Evolutionary conservation across 2,797 vertebrate species (phyloP).

Genomic region (Hippocampus kuda): DNA sequence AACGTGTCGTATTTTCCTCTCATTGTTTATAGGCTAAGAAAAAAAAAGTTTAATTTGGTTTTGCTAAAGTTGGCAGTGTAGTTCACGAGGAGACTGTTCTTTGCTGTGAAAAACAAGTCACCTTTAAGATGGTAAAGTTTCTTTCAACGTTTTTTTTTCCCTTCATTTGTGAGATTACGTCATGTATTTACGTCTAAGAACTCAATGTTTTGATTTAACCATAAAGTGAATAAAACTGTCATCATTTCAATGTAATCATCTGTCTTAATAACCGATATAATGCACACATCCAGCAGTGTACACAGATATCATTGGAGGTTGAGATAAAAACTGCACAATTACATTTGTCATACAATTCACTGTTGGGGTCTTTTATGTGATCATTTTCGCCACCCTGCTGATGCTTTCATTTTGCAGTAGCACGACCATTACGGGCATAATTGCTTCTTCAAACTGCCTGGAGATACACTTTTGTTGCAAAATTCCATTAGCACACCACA

Average conservation of each 20-base stretch:
- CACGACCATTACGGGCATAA: slow-evolving; percentile 50
- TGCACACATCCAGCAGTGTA: slow-evolving; percentile 15
- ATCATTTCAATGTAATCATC: slow-evolving; percentile 24
- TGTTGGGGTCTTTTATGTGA: slow-evolving; percentile 34
- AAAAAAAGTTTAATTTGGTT: not conserved
- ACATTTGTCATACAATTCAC: slow-evolving; percentile 36
- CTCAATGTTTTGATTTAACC: not conserved
- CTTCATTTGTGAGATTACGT: no score
- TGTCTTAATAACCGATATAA: slow-evolving; percentile 18
- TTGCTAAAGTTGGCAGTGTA: not conserved
- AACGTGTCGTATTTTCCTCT: not conserved
- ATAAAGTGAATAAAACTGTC: slow-evolving; percentile 10
- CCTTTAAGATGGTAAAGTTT: not conserved
- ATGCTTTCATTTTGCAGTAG: slow-evolving; percentile 51
- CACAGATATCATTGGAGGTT: slow-evolving; percentile 29
- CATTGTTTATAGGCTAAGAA: not conserved
- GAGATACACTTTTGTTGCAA: slow-evolving; percentile 51
- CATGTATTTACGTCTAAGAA: not conserved
- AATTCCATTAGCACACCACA: slow-evolving; percentile 56
- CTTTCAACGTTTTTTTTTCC: not conserved
- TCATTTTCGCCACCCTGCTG: slow-evolving; percentile 48
- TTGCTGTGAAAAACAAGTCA: not conserved
- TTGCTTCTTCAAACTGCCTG: slow-evolving; percentile 55
- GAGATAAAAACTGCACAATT: slow-evolving; percentile 41
- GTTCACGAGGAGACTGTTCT: not conserved